Percentiles rank a stretch among this genome's conserved stretches.
phyloP scores from a whole-genome alignment of 2,797 vertebrate genomes.

The Erpetoichthys calabaricus region DNA sequence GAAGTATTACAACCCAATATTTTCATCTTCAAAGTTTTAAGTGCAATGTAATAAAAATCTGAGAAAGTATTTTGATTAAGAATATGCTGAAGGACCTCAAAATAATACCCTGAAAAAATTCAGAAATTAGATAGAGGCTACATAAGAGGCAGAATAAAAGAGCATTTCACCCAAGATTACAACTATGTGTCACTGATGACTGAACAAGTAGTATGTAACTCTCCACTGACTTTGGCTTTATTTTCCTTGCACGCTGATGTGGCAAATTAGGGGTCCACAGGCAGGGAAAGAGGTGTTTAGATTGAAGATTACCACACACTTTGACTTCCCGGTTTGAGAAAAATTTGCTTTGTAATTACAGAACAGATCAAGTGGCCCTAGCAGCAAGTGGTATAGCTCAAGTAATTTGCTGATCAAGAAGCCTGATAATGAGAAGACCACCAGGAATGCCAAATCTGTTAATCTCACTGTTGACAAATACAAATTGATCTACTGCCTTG shows the following conservation, averaged over 20 bases:
- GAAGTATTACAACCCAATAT: no score
- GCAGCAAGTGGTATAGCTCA: constrained; percentile 22
- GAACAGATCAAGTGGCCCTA: no score
- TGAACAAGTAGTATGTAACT: background rate
- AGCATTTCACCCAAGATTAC: no score
- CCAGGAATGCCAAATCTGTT: constrained; percentile 20
- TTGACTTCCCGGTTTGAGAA: constrained; percentile 24
- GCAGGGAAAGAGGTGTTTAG: constrained; percentile 12
- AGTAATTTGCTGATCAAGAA: constrained; percentile 24
- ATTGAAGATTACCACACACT: constrained; percentile 24
- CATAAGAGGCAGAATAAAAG: no score
- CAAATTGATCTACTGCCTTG: background rate
- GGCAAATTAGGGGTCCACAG: constrained; percentile 10
- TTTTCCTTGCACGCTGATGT: constrained; percentile 13
- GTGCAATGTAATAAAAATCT: no score
- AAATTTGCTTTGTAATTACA: constrained; percentile 2
- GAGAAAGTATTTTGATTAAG: no score
- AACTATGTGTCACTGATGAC: no score
- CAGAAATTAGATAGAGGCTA: no score
- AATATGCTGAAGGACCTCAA: no score
- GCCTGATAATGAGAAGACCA: constrained; percentile 20
- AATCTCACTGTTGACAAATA: constrained; percentile 7
- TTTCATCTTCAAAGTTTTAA: no score
- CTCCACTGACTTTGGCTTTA: constrained; percentile 11
- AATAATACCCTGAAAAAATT: no score